Evolutionary conservation across 1,140 invertebrate species (phyloP), one percentile per base, ranked within the genome.

Genomic region (Adelges cooleyi): DNA sequence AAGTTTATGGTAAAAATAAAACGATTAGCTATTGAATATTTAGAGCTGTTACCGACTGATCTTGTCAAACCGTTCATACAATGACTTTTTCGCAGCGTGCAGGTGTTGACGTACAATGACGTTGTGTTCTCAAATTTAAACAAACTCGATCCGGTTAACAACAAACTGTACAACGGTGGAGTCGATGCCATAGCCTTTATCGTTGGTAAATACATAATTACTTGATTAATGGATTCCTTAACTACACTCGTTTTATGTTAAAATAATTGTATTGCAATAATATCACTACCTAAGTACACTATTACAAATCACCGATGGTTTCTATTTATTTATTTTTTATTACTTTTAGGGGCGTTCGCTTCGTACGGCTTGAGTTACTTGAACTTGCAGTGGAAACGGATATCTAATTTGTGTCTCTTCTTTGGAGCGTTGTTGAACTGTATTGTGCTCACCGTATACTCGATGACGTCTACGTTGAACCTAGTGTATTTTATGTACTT

Each of bases 161-260:
- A 62, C 11, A 62, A 62, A 46, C n/a, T 62, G 11, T 62, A 62
- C n/a, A 62, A 62, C 5, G 56, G 56, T 2, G 56, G 40, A 15
- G 13, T 62, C n/a, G 56, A 62, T 6, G n/a, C 40, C 15, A 13
- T 62, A 11, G 56, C 56, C 13, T 62, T 46, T 22, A 62, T 62
- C 15, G 46, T 2, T 4, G 56, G 56, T 62, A 38, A 2, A 13
- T 13, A 23, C 15, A 25, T 13, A 11, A 23, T 49, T 25, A 49
- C 0, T 23, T 23, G 1, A 49, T 13, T 25, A 13, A 13, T 49
- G 5, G n/a, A 8, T 44, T 11, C 4, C 5, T 3, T 44, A 44
- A 17, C n/a, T n/a, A n/a, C 5, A 44, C 15, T 3, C 11, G 8
- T 11, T 8, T 8, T 17, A 17, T 3, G 5, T 44, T 15, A n/a